A percentile compares a stretch with the other conserved stretches of the same genome.
Conservation (phyloP, 1,140 invertebrate species). For the Bombus confusus region DNA sequence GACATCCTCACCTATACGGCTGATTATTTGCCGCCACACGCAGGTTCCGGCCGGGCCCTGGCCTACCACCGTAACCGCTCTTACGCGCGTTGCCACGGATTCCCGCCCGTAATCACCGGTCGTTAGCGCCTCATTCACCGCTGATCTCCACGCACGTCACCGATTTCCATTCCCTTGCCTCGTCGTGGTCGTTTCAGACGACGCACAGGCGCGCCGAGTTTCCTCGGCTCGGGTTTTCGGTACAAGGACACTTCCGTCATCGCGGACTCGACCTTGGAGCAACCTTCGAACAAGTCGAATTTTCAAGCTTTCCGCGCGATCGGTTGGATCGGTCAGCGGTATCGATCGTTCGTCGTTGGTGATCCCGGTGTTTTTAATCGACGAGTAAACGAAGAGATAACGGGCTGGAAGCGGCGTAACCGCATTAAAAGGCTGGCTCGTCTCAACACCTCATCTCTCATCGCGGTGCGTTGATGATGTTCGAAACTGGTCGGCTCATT, state of each 20-base stretch:
- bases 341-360: neutral
- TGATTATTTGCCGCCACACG: slow-evolving; percentile 56
- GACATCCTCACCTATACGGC: slow-evolving; percentile 71
- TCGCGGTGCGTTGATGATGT: slow-evolving; percentile 66
- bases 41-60: neutral
- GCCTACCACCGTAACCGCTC: slow-evolving; percentile 29
- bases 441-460: slow-evolving; percentile 64
- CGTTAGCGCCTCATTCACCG: slow-evolving; percentile 78
- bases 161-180: neutral
- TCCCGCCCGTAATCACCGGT: slow-evolving; percentile 70
- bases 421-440: slow-evolving; percentile 39
- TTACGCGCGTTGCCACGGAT: slow-evolving; percentile 32
- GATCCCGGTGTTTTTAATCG: neutral
- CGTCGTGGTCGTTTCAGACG: neutral
- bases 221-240: neutral
- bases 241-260: too few relatives aligned
- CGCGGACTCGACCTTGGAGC: too few relatives aligned
- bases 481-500: slow-evolving; percentile 69
- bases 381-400: neutral
- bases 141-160: slow-evolving; percentile 63
- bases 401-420: neutral
- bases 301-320: too few relatives aligned
- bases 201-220: neutral
- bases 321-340: too few relatives aligned
- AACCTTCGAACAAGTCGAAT: too few relatives aligned